Base-by-base conservation (phyloP, 2,797 vertebrate species). In the Selene dorsalis region DNA sequence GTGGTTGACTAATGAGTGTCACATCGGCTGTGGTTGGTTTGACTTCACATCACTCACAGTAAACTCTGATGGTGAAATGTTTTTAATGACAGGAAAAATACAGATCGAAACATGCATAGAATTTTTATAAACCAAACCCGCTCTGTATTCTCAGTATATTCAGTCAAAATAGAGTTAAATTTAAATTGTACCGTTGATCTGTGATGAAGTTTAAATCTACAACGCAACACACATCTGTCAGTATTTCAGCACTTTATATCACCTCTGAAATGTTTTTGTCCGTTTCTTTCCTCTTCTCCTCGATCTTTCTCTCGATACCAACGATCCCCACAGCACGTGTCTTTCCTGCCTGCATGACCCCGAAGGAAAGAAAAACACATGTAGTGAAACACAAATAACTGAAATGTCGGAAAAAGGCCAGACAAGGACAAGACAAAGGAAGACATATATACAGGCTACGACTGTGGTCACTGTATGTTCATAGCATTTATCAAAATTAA, bases 251-350 rank as follows among this genome's bases (percentile, higher is more conserved):
- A 2, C 39, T 65, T 75, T 4, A 61, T 10, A 70, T 89, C 94
- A 98, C 98, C 96, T 99, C 98, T 16, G 97, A 99, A 95, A 99
- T 99, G 92, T 99, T 99, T 96, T 98, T 99, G 94, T 99, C 98
- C 0, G 96, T 98, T 93, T 99, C 98, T 95, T 98, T 99, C 93
- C 98, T 96, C 93, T 95, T 98, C 93, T 99, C 96, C 91, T 99
- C 97, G 70, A 99, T 94, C 89, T 99, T 99, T 92, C 98, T 96
- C 91, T 99, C 98, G 14, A 99, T 99, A 52, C 98, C 97, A 76
- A 99, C 96, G 92, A 99, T 99, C 78, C 98, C 98, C 83, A 97
- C 97, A 16, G 98, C 98, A n/a, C 96, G 96, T 75, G 96, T 95
- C 94, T 95, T 97, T 97, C 97, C 97, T 94, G 96, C 85, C 97